These are phyloP conservation scores for Lordiphosa stackelbergi DNA, from an alignment of 1,140 invertebrate species.

Conservation along the genomic window DNA sequence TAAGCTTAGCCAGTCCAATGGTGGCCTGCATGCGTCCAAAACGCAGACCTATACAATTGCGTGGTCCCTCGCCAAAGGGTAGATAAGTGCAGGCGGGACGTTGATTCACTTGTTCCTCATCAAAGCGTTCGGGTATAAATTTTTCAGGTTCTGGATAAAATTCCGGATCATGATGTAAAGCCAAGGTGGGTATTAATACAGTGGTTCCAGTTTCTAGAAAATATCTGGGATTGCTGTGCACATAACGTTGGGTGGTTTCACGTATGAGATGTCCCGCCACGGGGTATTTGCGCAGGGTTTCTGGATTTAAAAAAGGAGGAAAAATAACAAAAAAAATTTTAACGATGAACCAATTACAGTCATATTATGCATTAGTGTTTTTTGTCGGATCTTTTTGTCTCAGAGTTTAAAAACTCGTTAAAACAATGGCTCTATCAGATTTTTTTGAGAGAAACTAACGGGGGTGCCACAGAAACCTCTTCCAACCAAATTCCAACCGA, in stretches of 20 bases:
- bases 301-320: conserved; percentile 39
- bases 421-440: too few relatives aligned
- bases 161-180: conserved; percentile 80
- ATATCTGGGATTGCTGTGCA: conserved; percentile 80
- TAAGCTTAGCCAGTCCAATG: conserved; percentile 77
- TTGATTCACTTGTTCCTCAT: conserved; percentile 68
- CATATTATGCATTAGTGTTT: too few relatives aligned
- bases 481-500: too few relatives aligned
- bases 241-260: conserved; percentile 76
- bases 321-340: too few relatives aligned
- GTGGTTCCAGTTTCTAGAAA: conserved; percentile 80
- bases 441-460: too few relatives aligned
- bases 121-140: conserved; percentile 81
- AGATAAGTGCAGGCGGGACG: conserved; percentile 52
- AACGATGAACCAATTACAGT: too few relatives aligned
- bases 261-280: conserved; percentile 80
- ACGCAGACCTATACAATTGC: conserved; percentile 78
- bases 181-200: conserved; percentile 80
- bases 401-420: too few relatives aligned
- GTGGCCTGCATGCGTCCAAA: conserved; percentile 82
- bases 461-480: too few relatives aligned
- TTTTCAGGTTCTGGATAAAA: conserved; percentile 72
- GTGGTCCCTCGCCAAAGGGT: conserved; percentile 56
- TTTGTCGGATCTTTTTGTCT: too few relatives aligned
- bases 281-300: conserved; percentile 83